These are phyloP conservation scores for Sparus aurata DNA, from an alignment of 2,797 vertebrate genomes.

Conservation along the genomic window DNA sequence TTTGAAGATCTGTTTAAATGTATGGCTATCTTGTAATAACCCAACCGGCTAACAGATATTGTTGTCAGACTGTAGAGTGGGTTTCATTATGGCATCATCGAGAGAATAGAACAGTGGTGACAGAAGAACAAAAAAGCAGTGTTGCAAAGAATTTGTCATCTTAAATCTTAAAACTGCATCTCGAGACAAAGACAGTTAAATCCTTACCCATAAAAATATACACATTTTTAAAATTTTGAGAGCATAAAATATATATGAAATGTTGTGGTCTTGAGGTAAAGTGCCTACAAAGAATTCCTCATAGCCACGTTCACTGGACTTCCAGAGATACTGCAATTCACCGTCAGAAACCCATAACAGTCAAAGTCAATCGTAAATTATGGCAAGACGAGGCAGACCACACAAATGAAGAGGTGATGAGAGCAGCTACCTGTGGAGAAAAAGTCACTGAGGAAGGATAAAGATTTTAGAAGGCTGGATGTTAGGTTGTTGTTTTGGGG, in stretches of 20 bases:
- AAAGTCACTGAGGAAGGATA: constrained; percentile 53
- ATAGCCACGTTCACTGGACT: background rate
- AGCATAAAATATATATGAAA: background rate
- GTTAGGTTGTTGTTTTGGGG: constrained; percentile 51
- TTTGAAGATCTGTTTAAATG: background rate
- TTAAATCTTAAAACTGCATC: background rate
- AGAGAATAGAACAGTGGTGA: background rate
- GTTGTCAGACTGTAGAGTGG: too few species aligned
- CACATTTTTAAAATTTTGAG: background rate
- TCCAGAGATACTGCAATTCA: constrained; percentile 3
- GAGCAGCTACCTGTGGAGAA: constrained; percentile 73
- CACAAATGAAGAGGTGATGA: constrained; percentile 70
- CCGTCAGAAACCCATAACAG: constrained; percentile 28
- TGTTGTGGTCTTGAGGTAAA: background rate
- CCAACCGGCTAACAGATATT: too few species aligned
- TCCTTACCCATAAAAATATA: background rate
- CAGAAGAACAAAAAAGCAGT: background rate
- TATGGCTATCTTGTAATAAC: background rate
- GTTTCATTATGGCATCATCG: too few species aligned
- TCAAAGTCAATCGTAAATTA: constrained; percentile 60
- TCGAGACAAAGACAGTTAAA: background rate
- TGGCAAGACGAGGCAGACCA: constrained; percentile 58
- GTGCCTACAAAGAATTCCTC: background rate
- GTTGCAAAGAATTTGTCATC: background rate
- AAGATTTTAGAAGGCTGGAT: constrained; percentile 45